Conservation (phyloP, 2,888 invertebrate species). For the Aethes cnicana region DNA sequence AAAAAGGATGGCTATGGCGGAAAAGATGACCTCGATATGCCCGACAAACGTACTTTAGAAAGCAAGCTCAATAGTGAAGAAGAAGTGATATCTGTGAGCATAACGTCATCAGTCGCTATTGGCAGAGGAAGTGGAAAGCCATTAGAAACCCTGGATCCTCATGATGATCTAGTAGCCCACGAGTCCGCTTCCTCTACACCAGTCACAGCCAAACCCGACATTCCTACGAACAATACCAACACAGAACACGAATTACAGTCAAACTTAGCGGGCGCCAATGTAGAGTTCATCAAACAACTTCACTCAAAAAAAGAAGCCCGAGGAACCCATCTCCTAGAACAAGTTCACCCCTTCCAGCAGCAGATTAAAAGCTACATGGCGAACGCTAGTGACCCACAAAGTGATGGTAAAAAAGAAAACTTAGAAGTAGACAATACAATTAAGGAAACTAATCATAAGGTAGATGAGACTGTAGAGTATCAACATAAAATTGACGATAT, state of each 20-base stretch:
- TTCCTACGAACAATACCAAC: constrained; percentile 43
- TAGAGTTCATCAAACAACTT: constrained; percentile 75
- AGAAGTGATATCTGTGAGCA: constrained; percentile 79
- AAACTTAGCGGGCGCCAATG: constrained; percentile 70
- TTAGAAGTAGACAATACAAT: no score
- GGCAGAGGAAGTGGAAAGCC: constrained; percentile 68
- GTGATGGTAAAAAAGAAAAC: constrained; percentile 42
- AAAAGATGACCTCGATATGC: constrained; percentile 39
- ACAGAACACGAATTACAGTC: constrained; percentile 60
- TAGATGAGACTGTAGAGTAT: no score
- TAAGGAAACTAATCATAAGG: no score
- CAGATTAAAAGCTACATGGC: constrained; percentile 71
- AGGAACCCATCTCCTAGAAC: constrained; percentile 51
- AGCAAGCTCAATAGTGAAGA: constrained; percentile 56
- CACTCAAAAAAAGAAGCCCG: constrained; percentile 67
- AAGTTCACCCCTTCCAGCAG: constrained; percentile 72
- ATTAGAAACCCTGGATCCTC: constrained; percentile 34
- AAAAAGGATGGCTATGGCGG: constrained; percentile 39
- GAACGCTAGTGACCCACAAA: constrained; percentile 34
- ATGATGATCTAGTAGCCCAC: constrained; percentile 18
- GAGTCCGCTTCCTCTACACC: constrained; percentile 32
- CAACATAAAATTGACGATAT: constrained; percentile 14
- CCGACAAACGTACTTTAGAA: constrained; percentile 39
- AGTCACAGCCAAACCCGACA: constrained; percentile 21
- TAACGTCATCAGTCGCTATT: constrained; percentile 83